Base-by-base conservation (phyloP, 2,888 invertebrate species). In the Seira sanloemensis region DNA sequence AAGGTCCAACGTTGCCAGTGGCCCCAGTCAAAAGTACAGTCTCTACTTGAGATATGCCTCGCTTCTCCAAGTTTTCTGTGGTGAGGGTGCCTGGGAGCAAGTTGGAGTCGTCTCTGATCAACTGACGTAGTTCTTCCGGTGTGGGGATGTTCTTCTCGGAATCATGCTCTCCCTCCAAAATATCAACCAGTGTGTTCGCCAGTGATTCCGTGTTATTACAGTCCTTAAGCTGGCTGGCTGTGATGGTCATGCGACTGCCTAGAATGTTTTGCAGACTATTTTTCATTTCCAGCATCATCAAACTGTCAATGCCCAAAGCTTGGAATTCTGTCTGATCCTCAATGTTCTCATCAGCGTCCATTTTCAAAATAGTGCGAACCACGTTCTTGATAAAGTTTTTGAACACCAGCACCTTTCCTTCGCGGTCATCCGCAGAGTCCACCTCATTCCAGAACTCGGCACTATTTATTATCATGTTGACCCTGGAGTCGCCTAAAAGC, bases 221-320 rank as follows among this genome's bases (percentile, higher is more conserved):
- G n/a, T 82, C 86, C 21, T 81, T 80, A 0, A 86, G 21, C 4
- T 83, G 73, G 0, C 46, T 72, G 9, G 78, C 80, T 19, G 66
- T 65, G 0, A 85, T 19, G 2, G 79, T 76, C 27, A 86, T 66
- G 12, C 86, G 37, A 1, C 16, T 1, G 4, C 86, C 82, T 12
- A 86, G 50, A 12, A 78, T 16, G 19, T 75, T 74, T 62, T 86
- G 86, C n/a, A 86, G 4, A 16, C 27, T 24, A 62, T 86, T 86
- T 50, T 78, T 81, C 73, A 86, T 27, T 37, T 86, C 86, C 0
- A 86, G 37, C 79, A 82, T 76, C 82, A 86, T 78, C 24, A 86
- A 76, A 2, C 82, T 82, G 27, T 86, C 86, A 1, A 86, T 50
- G 1, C 86, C 86, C 2, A 86, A 9, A 0, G 73, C 26, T 19